A percentile compares a stretch with the other conserved stretches of the same genome.
phyloP scores from a whole-genome alignment of 2,797 vertebrate genomes.

The Spinus olivaceus region DNA sequence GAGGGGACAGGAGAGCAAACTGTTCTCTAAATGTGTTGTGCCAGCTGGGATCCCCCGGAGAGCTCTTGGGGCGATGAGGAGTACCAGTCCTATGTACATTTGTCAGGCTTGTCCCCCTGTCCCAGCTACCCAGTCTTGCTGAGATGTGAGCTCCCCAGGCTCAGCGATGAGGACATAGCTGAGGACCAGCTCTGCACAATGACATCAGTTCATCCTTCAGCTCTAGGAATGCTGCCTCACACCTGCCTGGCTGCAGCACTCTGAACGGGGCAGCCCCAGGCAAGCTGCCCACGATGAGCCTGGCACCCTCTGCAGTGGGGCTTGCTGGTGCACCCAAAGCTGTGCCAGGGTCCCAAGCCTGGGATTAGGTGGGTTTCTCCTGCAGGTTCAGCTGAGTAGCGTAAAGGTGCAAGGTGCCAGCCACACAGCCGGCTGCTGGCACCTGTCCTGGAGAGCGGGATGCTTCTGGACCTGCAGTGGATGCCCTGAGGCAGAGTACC shows the following conservation, averaged over 20 bases:
- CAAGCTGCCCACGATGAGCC: rapidly evolving
- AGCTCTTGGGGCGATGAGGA: neutral
- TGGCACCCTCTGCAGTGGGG: rapidly evolving
- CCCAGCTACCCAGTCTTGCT: rapidly evolving
- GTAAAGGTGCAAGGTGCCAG: rapidly evolving
- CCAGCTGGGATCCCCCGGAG: neutral
- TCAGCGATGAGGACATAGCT: neutral
- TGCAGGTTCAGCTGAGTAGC: rapidly evolving
- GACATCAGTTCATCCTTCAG: neutral
- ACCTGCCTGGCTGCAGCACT: neutral
- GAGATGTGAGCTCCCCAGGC: rapidly evolving
- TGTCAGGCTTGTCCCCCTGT: neutral
- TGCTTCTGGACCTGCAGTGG: neutral
- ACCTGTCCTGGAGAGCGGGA: neutral
- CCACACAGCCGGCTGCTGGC: rapidly evolving
- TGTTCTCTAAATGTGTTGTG: neutral
- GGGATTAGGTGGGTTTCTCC: neutral
- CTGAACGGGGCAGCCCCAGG: no score
- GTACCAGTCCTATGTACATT: neutral
- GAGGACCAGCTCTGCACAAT: neutral
- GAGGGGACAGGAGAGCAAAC: neutral
- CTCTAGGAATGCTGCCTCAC: rapidly evolving
- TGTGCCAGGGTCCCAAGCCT: neutral
- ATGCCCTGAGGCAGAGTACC: neutral
- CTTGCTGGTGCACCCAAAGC: neutral